phyloP scores from a whole-genome alignment of 2,888 invertebrate species.

The Sthenelais limicola region DNA sequence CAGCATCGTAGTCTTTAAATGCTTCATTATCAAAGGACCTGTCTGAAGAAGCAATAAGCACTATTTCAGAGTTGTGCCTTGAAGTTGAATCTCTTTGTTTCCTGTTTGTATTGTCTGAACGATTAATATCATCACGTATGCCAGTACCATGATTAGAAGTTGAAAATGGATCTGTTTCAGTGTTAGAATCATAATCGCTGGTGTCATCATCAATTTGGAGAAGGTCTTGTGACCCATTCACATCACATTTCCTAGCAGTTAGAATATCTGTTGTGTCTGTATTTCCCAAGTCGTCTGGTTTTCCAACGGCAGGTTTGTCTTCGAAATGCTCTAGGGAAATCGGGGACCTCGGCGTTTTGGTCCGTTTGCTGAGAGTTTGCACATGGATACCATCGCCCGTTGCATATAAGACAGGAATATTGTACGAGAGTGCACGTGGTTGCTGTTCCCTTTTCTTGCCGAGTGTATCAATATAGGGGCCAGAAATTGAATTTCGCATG shows the following conservation, averaged over 20 bases:
- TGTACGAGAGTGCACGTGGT: slow-evolving; percentile 47
- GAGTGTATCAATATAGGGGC: not conserved
- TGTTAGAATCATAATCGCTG: slow-evolving; percentile 66
- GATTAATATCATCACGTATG: too few relatives aligned
- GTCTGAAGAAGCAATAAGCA: slow-evolving; percentile 6
- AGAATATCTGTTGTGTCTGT: slow-evolving; percentile 20
- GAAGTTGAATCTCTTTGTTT: too few relatives aligned
- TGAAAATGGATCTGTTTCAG: slow-evolving; percentile 61
- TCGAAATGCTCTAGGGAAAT: slow-evolving; percentile 1
- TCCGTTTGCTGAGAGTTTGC: slow-evolving; percentile 49
- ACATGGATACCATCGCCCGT: slow-evolving; percentile 66
- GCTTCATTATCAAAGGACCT: slow-evolving; percentile 2
- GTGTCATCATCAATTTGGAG: slow-evolving; percentile 60
- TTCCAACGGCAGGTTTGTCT: not conserved
- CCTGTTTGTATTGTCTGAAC: too few relatives aligned
- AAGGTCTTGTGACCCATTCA: slow-evolving; percentile 57
- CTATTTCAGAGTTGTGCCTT: slow-evolving; percentile 16
- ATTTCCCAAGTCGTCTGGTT: not conserved
- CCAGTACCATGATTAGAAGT: slow-evolving; percentile 62
- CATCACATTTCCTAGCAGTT: slow-evolving; percentile 63
- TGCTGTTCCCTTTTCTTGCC: not conserved
- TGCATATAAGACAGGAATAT: slow-evolving; percentile 67
- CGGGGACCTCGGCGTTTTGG: slow-evolving; percentile 4
- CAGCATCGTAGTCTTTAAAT: not conserved
- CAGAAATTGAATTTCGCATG: slow-evolving; percentile 7